A percentile compares a stretch with the other conserved stretches of the same genome.
Evolutionary conservation across 2,888 invertebrate genomes (phyloP).

Genomic region (Heliothis peltigera): DNA sequence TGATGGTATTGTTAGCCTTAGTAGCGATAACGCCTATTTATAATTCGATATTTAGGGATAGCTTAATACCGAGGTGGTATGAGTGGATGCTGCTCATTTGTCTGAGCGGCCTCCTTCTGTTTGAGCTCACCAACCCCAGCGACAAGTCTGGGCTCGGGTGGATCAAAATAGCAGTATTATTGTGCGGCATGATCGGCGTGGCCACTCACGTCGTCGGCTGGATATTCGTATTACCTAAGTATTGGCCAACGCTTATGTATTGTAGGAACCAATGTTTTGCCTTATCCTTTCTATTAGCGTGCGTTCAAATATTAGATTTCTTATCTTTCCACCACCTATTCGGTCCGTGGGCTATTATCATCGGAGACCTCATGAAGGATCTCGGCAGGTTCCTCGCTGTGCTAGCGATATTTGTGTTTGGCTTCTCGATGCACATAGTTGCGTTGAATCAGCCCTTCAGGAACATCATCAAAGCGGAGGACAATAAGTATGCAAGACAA

Average conservation of each 20-base stretch:
- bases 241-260: constrained; percentile 97
- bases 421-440: constrained; percentile 99
- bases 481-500: constrained; percentile 90
- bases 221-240: constrained; percentile 91
- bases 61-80: constrained; percentile 97
- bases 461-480: constrained; percentile 91
- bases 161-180: constrained; percentile 96
- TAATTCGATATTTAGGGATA: constrained; percentile 93
- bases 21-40: constrained; percentile 97
- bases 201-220: constrained; percentile 96
- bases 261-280: constrained; percentile 99
- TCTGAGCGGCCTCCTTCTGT: constrained; percentile 97
- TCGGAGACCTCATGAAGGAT: constrained; percentile 98
- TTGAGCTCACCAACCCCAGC: constrained; percentile 99
- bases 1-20: constrained; percentile 97
- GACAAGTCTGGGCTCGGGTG: constrained; percentile 99
- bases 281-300: constrained; percentile 97
- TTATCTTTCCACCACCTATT: constrained; percentile 99
- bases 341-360: constrained; percentile 99
- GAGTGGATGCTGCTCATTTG: constrained; percentile 98
- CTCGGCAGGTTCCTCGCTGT: constrained; percentile 99
- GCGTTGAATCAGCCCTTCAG: constrained; percentile 98
- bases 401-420: constrained; percentile 98
- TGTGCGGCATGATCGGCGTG: constrained; percentile 97
- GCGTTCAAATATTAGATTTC: constrained; percentile 99